Conservation (phyloP, 1,140 invertebrate genomes). For the Orius laevigatus region DNA sequence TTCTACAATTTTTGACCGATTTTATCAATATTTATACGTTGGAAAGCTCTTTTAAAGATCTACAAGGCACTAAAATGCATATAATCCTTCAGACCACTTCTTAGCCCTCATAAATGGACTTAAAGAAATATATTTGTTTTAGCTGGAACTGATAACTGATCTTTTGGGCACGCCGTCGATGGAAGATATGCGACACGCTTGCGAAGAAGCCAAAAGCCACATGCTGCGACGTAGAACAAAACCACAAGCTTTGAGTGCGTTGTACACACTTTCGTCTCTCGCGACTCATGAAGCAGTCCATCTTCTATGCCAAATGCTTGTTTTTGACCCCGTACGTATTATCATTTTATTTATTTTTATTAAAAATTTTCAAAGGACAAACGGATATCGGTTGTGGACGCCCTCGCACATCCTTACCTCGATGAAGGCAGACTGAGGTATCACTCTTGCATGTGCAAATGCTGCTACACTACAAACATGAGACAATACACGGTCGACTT, state of each 20-base stretch:
- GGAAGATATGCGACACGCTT: slow-evolving; percentile 91
- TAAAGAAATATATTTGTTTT: slow-evolving; percentile 25
- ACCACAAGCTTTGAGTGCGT: slow-evolving; percentile 69
- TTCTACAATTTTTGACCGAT: too few species aligned
- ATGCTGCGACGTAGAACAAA: slow-evolving; percentile 80
- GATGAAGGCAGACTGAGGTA: slow-evolving; percentile 94
- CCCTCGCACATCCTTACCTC: slow-evolving; percentile 88
- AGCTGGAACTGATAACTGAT: slow-evolving; percentile 94
- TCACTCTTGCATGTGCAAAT: slow-evolving; percentile 99
- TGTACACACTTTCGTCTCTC: slow-evolving; percentile 81
- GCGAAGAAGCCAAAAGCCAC: slow-evolving; percentile 86
- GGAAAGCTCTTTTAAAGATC: too few species aligned
- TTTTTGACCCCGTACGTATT: slow-evolving; percentile 84
- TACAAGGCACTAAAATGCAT: too few species aligned
- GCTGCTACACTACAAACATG: slow-evolving; percentile 66
- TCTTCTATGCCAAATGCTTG: slow-evolving; percentile 92
- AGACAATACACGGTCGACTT: slow-evolving; percentile 85
- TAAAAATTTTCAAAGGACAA: slow-evolving; percentile 58
- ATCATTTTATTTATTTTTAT: not conserved
- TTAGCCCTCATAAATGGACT: too few species aligned
- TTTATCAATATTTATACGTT: too few species aligned
- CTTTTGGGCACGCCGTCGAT: slow-evolving; percentile 88
- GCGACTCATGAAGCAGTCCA: slow-evolving; percentile 95
- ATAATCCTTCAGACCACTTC: too few species aligned
- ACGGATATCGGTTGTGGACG: slow-evolving; percentile 83